Evolutionary conservation across 1,140 invertebrate species (phyloP), one percentile per base, ranked within the genome.

Genomic region (Homarus americanus): DNA sequence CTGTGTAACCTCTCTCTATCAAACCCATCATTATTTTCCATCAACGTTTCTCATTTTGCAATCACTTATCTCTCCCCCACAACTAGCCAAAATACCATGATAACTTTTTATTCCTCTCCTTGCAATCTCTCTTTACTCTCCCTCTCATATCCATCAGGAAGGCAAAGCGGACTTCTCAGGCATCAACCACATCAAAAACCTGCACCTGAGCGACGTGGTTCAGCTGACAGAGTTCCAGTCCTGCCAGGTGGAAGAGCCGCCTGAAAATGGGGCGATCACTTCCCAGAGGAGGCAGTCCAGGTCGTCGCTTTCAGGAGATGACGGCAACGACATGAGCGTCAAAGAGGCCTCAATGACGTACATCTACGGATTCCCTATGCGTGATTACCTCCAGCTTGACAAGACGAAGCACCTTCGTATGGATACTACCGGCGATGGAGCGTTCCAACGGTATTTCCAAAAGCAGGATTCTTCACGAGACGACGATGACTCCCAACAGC

Each of bases 141-240:
- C 24, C 2, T 24, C 20, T 58, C 24, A 20, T 58, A 20, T 20
- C 5, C 5, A 58, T 28, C 92, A 92, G 92, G 85, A 91, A 49
- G 73, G 58, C 58, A 75, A 89, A 38, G 87, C 92, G 1, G 92
- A 93, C 75, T 93, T 91, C 41, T 93, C 92, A 38, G 92, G 92
- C 9, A 91, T 93, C 76, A 93, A 91, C 89, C 79, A 83, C 44
- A 83, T 91, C 36, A 93, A 86, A 66, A 86, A 72, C 32, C 49
- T 93, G 20, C 83, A 91, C 41, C 86, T 93, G 20, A 91, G 82
- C 32, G 92, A 93, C 76, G 90, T 93, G 17, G 91, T 93, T 3
- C 92, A 93, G 69, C 83, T 92, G 5, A 93, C 86, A 15, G 91
- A 93, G 75, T 93, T 93, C 83, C 92, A 93, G 75, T 92, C 92